phyloP scores from a whole-genome alignment of 2,797 vertebrate species.

The Lepilemur ruficaudatus region DNA sequence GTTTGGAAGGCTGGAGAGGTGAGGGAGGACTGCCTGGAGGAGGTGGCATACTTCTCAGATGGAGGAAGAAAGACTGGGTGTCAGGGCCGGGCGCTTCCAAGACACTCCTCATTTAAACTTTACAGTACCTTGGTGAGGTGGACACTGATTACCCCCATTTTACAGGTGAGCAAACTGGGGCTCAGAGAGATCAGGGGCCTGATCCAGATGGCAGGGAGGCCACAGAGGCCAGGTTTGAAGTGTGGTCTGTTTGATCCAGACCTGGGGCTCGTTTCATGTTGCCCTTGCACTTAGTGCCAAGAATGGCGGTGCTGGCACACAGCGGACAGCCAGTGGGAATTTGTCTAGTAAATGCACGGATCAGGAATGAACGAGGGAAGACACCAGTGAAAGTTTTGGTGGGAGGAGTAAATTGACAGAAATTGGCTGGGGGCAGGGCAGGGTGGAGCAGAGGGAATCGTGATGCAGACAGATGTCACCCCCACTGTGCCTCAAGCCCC shows the following conservation, averaged over 20 bases:
- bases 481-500: neutral
- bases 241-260: neutral
- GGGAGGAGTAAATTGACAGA: neutral
- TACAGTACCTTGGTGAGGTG: neutral
- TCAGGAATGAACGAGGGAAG: neutral
- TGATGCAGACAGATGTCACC: neutral
- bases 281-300: neutral
- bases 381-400: no score
- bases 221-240: neutral
- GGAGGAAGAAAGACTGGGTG: neutral
- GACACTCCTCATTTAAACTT: neutral
- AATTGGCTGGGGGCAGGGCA: neutral
- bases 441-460: neutral
- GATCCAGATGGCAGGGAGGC: neutral
- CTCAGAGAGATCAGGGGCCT: neutral
- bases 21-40: neutral
- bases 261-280: neutral
- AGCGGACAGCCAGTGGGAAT: neutral
- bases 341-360: neutral
- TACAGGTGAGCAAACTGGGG: neutral
- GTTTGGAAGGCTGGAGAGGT: neutral
- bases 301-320: fast-evolving
- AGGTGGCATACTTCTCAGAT: neutral
- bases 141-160: neutral
- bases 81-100: neutral